Evolutionary conservation across 2,888 invertebrate species (phyloP).

Genomic region (Stenurella melanura): DNA sequence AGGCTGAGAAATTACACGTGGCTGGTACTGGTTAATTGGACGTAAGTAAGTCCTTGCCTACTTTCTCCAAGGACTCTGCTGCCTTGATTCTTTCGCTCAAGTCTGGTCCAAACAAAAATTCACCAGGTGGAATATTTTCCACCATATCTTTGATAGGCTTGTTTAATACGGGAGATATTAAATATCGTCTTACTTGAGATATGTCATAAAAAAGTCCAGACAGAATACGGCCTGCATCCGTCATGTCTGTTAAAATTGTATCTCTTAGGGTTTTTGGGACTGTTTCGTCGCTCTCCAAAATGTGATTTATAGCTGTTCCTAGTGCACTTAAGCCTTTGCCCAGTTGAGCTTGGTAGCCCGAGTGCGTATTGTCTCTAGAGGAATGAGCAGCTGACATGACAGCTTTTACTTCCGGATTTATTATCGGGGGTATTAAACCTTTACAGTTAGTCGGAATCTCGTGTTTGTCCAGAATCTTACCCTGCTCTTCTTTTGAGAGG

Average conservation of each 20-base stretch:
- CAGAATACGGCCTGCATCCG: conserved; percentile 22
- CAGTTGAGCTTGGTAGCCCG: conserved; percentile 11
- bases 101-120: conserved; percentile 31
- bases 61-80: conserved; percentile 23
- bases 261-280: conserved; percentile 5
- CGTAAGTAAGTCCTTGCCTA: not conserved
- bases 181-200: not conserved
- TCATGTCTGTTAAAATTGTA: not conserved
- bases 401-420: not conserved
- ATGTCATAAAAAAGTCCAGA: conserved; percentile 13
- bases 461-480: not conserved
- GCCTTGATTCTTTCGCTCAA: conserved; percentile 17
- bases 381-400: not conserved
- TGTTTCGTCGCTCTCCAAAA: not conserved
- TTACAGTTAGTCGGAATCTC: not conserved
- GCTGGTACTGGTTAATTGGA: not conserved
- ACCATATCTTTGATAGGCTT: conserved; percentile 17
- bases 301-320: not conserved
- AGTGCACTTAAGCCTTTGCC: conserved; percentile 10
- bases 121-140: conserved; percentile 25
- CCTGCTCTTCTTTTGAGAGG: not conserved
- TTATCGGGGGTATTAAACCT: not conserved
- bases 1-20: not conserved
- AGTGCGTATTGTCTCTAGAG: conserved; percentile 24
- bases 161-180: conserved; percentile 14